These are phyloP conservation scores for Boloria euphrosyne DNA, from an alignment of 2,888 invertebrate genomes.

Conservation along the genomic window DNA sequence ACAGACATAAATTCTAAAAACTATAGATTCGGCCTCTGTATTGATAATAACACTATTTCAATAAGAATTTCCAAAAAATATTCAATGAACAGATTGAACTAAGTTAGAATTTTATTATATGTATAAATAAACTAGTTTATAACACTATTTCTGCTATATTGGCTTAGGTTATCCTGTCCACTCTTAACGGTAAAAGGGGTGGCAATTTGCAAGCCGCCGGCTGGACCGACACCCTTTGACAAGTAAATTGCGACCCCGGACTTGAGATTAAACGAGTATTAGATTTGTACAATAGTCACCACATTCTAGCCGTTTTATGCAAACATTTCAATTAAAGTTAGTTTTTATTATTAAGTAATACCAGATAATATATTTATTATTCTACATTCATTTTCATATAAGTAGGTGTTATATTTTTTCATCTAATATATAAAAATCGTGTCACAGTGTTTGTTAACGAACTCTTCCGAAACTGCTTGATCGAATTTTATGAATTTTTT, in stretches of 20 bases:
- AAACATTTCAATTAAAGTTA: conserved; percentile 29
- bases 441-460: too few species aligned
- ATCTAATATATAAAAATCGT: too few species aligned
- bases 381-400: too few species aligned
- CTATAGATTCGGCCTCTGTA: too few species aligned
- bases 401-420: too few species aligned
- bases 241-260: conserved; percentile 40
- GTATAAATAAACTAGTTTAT: neutral
- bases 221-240: conserved; percentile 54
- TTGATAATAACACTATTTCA: too few species aligned
- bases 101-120: too few species aligned
- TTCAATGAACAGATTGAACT: too few species aligned
- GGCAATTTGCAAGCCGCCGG: conserved; percentile 58
- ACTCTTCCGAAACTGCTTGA: too few species aligned
- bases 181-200: conserved; percentile 34
- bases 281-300: conserved; percentile 47
- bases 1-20: too few species aligned
- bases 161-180: conserved; percentile 41
- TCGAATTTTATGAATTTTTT: too few species aligned
- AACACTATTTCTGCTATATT: conserved; percentile 5
- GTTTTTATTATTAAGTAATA: conserved; percentile 11
- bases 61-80: too few species aligned
- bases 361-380: neutral
- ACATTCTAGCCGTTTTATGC: conserved; percentile 21
- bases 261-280: conserved; percentile 42